Conservation (phyloP, 2,888 invertebrate genomes). For the Caenorhabditis sp. region DNA sequence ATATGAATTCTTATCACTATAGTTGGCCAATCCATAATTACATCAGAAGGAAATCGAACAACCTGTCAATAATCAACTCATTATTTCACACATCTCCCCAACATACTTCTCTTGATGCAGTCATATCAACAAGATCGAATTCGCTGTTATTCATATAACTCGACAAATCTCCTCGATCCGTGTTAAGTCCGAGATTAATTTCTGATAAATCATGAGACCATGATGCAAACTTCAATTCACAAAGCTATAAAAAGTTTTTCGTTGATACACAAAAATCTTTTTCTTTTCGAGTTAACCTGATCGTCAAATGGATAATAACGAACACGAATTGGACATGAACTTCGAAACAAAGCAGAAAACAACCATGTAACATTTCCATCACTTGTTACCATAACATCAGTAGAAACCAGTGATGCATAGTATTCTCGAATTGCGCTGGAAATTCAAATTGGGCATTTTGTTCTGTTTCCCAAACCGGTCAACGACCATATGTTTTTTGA, state of each 20-base stretch:
- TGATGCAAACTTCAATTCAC: slow-evolving; percentile 75
- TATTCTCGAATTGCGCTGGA: slow-evolving; percentile 72
- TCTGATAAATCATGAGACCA: slow-evolving; percentile 75
- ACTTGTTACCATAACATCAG: slow-evolving; percentile 74
- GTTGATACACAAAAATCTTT: not conserved
- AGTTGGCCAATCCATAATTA: slow-evolving; percentile 73
- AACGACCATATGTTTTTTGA: not conserved
- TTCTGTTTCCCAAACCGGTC: not conserved
- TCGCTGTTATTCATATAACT: slow-evolving; percentile 92
- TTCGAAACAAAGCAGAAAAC: slow-evolving; percentile 75
- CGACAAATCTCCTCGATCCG: slow-evolving; percentile 81
- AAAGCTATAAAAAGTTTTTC: slow-evolving; percentile 71
- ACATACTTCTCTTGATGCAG: slow-evolving; percentile 65
- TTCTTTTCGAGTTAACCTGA: slow-evolving; percentile 44
- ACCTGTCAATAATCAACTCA: slow-evolving; percentile 8
- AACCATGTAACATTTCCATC: slow-evolving; percentile 76
- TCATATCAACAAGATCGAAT: slow-evolving; percentile 79
- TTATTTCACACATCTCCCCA: not conserved
- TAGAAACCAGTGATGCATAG: slow-evolving; percentile 73
- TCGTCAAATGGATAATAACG: slow-evolving; percentile 76
- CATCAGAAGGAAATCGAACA: slow-evolving; percentile 61
- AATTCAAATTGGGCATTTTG: not conserved
- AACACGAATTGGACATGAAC: slow-evolving; percentile 72
- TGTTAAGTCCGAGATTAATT: slow-evolving; percentile 79
- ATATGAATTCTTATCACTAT: slow-evolving; percentile 74